Percentiles rank a stretch among this genome's conserved stretches.
phyloP scores from a whole-genome alignment of 1,140 invertebrate genomes.

The Acromyrmex charruanus region DNA sequence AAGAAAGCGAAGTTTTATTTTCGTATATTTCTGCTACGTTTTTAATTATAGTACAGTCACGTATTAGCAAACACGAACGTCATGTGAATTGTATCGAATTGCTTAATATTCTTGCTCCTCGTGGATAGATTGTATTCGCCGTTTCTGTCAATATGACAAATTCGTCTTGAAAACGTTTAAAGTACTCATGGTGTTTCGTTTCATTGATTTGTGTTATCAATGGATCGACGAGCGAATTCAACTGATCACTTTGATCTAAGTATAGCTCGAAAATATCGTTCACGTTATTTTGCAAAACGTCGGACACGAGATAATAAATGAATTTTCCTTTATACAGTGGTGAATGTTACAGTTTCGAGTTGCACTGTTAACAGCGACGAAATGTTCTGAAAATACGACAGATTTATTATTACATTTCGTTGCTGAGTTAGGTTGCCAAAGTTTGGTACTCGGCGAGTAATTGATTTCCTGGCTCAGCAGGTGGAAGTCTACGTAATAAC shows the following conservation, averaged over 20 bases:
- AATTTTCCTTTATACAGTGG: conserved; percentile 7
- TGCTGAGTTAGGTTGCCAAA: conserved; percentile 34
- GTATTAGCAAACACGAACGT: not conserved
- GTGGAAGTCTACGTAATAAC: conserved; percentile 53
- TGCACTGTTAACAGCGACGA: conserved; percentile 7
- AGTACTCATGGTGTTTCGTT: conserved; percentile 2
- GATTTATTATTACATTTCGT: conserved; percentile 50
- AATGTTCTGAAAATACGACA: conserved; percentile 27
- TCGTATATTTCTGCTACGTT: not conserved
- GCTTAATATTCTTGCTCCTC: not conserved
- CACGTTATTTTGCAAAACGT: not conserved
- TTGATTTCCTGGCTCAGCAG: conserved; percentile 49
- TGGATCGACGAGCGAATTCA: conserved; percentile 10
- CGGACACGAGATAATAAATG: not conserved
- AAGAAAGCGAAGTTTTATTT: not conserved
- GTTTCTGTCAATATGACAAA: conserved; percentile 31
- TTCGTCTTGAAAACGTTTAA: conserved; percentile 1
- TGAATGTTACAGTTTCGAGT: not conserved
- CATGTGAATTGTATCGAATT: not conserved
- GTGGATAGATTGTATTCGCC: not conserved
- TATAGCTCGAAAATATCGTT: conserved; percentile 13
- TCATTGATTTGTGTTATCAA: conserved; percentile 21
- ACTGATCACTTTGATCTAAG: conserved; percentile 12
- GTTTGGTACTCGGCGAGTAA: conserved; percentile 17
- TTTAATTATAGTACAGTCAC: not conserved